Evolutionary conservation across 2,888 invertebrate genomes (phyloP), one percentile per base, ranked within the genome.

Genomic region (Phlogophora meticulosa): DNA sequence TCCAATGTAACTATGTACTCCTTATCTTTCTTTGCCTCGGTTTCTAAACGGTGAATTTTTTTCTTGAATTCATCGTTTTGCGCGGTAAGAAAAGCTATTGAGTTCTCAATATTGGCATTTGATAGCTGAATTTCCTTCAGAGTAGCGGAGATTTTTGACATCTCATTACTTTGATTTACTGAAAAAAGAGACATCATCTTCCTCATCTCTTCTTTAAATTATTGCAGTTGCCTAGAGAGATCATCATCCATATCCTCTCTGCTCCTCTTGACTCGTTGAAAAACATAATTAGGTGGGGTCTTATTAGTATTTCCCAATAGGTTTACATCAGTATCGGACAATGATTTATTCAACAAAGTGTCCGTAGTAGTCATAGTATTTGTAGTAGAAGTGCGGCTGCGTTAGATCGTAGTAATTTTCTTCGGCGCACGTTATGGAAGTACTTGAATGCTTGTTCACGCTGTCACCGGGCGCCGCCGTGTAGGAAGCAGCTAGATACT

Each of bases 151-250:
- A 64, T 57, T 38, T 51, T 1, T 20, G n/a, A 20, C 4, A 51
- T 51, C 28, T 64, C 64, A 15, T 42, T 52, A 0, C 4, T 28
- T 15, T 52, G 57, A n/a, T 64, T 52, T 11, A 4, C 36, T 2
- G 28, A 17, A n/a, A 64, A 64, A 13, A 36, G 7, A 9, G 42
- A 1, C 36, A 57, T 51, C 64, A 64, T 64, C 28, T 57, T 28
- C 4, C 11, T 51, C 22, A 64, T 64, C 20, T 51, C 64, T 9
- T 45, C 40, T 28, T 43, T 63, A 49, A 63, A 63, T 15, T 40
- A 48, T 22, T 55, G 5, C 36, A 63, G 28, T 24, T 63, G 62
- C 4, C 32, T 28, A n/a, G 5, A 20, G 13, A 61, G 36, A 11
- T 2, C 24, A 17, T 55, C 53, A 13, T 60, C 59, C 43, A 60